phyloP scores from a whole-genome alignment of 2,888 invertebrate genomes.

The Troides helena region DNA sequence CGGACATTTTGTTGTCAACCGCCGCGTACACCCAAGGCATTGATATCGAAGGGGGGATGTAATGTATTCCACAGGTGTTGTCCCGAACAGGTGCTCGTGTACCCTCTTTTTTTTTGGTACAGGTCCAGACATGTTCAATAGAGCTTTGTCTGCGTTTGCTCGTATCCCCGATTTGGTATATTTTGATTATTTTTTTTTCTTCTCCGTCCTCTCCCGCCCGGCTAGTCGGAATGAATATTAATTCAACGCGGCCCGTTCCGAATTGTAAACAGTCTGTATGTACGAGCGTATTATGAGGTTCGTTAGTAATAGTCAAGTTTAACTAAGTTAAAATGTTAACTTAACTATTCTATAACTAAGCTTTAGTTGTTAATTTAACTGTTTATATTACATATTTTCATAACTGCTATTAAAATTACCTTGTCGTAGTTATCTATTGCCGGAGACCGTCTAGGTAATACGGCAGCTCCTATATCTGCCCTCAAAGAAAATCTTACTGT shows the following conservation, averaged over 20 bases:
- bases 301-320: too few relatives aligned
- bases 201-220: slow-evolving; percentile 19
- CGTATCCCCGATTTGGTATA: slow-evolving; percentile 57
- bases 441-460: too few relatives aligned
- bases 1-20: slow-evolving; percentile 15
- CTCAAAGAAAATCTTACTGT: too few relatives aligned
- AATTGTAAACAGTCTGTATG: slow-evolving; percentile 34
- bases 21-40: slow-evolving; percentile 8
- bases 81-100: slow-evolving; percentile 63
- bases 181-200: slow-evolving; percentile 48
- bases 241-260: slow-evolving; percentile 59
- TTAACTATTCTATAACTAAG: too few relatives aligned
- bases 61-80: slow-evolving; percentile 71
- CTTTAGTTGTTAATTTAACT: too few relatives aligned
- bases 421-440: too few relatives aligned
- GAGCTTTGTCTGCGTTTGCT: slow-evolving; percentile 59
- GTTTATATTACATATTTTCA: too few relatives aligned
- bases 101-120: slow-evolving; percentile 46
- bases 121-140: slow-evolving; percentile 72
- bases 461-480: too few relatives aligned
- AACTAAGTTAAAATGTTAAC: too few relatives aligned
- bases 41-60: slow-evolving; percentile 40
- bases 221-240: slow-evolving; percentile 53
- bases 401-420: too few relatives aligned
- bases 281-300: neutral